Percentiles rank a stretch among this genome's conserved stretches.
Conservation (phyloP, 2,888 invertebrate species). For the Mallateleia sp. region DNA sequence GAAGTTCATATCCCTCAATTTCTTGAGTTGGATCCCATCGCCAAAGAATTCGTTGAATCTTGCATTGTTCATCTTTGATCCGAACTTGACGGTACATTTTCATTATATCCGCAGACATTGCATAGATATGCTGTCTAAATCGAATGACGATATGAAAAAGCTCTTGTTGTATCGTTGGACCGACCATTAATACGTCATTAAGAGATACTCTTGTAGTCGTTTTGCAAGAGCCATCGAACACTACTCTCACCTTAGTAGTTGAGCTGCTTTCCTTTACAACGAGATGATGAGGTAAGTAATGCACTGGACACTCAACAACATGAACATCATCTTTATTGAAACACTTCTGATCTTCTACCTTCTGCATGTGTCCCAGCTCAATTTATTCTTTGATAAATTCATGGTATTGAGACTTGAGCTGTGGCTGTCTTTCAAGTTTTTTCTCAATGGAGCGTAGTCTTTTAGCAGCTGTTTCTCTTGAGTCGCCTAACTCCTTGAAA, state of each 20-base stretch:
- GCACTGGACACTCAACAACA: not conserved
- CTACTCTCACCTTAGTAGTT: constrained; percentile 82
- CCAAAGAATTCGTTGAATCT: constrained; percentile 83
- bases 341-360: no score
- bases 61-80: constrained; percentile 61
- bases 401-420: not conserved
- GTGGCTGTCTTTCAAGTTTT: not conserved
- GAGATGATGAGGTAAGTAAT: constrained; percentile 83
- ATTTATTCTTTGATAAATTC: not conserved
- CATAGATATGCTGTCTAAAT: constrained; percentile 59
- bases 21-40: constrained; percentile 6
- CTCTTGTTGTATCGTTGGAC: constrained; percentile 75
- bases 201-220: constrained; percentile 75
- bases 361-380: not conserved
- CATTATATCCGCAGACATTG: constrained; percentile 80
- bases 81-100: constrained; percentile 83
- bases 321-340: no score
- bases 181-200: constrained; percentile 80
- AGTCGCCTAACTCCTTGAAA: not conserved
- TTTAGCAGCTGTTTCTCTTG: not conserved
- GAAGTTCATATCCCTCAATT: constrained; percentile 34
- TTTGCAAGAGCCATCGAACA: constrained; percentile 83
- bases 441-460: not conserved
- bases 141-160: constrained; percentile 55
- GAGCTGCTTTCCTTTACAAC: constrained; percentile 78